Base-by-base conservation (phyloP, 2,797 vertebrate genomes). In the Eupleurogrammus muticus region DNA sequence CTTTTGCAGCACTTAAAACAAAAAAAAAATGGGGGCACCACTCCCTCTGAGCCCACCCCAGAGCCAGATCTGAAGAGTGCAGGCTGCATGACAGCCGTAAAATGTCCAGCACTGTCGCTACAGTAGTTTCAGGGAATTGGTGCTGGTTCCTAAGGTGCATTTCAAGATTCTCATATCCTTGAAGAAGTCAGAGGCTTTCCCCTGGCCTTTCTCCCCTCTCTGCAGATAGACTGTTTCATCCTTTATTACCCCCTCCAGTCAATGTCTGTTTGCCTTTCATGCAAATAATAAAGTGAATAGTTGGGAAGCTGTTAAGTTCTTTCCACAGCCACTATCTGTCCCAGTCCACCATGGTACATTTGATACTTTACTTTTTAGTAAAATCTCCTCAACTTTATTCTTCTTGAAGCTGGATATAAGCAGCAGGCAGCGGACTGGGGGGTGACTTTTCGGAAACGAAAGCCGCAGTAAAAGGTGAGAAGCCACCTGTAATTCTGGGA, bases 251-350 rank as follows among this genome's bases (percentile, higher is more conserved):
- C 62, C 59, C 36, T 76, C 68, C 57, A 74, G 55, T 83, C 83
- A 74, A 44, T 72, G 75, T 73, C 73, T 75, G 44, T 42, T 77
- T 70, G 66, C 44, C 75, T 81, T 81, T 82, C 65, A 81, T 71
- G 70, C 71, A 66, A 36, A 76, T 80, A 77, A 82, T 82, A 73
- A 68, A 79, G n/a, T 49, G 67, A 73, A 73, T 28, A 57, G 69
- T 46, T 64, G 28, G 50, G 23, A 75, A 71, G 64, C 61, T 53
- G 48, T 72, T 74, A 62, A 65, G 11, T 44, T 56, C n/a, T 36
- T 52, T 66, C 16, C 36, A 9, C 44, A 50, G 32, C 53, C 19
- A 20, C 34, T 35, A 46, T 68, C 55, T 61, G 36, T 66, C 57
- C 55, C 42, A 40, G 17, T 74, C 55, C 44, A 53, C 38, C 32